Base-by-base conservation (phyloP, 2,797 vertebrate genomes). In the Gymnothorax reevesii region DNA sequence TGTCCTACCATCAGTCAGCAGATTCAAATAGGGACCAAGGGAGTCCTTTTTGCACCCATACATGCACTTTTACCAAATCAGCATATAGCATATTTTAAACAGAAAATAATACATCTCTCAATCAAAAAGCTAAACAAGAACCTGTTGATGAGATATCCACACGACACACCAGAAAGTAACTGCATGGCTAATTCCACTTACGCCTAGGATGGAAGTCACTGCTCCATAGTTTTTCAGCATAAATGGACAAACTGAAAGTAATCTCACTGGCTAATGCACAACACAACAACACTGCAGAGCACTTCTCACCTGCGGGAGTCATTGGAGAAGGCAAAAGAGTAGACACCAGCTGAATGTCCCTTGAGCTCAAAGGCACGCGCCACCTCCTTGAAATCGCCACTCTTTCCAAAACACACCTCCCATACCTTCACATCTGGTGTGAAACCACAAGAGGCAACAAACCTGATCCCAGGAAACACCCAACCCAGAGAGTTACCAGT, bases 381-480 rank as follows among this genome's bases (percentile, higher is more conserved):
- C 55, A 99, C 97, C 88, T 99, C 98, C 87, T 88, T 97, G 92
- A 99, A 99, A 20, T 97, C 97, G 22, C 98, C 97, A 0, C 94
- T 94, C 92, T 98, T 99, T 55, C 92, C 92, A 73, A 99, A 99
- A 93, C 97, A 98, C 73, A 99, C 96, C 88, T 99, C 98, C 98
- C 99, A 99, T 83, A 99, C 96, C 90, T 99, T 99, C 84, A 99
- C 98, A 0, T 99, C 98, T 0, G 98, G 97, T 1, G 98, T 99
- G 88, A 99, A 99, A 80, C 99, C 99, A 71, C 98, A 99, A 0
- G 97, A 98, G 0, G 96, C 98, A 7, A 99, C 97, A 88, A 99
- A 99, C 94, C 99, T 99, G 91, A 85, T 90, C 87, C 84, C 88
- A 49, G 4, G n/a, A 66, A 13, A 71, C n/a, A 82, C n/a, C 20